Conservation (phyloP, 2,113 vertebrate species). For the Columba janthina region DNA sequence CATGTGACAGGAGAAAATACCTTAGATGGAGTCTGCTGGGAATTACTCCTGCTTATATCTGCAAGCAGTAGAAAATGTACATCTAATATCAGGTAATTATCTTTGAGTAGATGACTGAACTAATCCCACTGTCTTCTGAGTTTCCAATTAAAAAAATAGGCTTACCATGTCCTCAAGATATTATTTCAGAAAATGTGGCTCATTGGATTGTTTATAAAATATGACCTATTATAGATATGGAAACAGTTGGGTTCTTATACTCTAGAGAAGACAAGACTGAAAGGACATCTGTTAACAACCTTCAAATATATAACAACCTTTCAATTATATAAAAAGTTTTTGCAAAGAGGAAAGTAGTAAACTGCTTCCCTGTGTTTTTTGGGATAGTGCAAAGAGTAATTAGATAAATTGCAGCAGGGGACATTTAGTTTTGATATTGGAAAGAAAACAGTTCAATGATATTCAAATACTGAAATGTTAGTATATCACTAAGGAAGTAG, state of each 20-base stretch:
- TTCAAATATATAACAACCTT: constrained; percentile 31
- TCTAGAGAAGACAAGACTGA: not conserved
- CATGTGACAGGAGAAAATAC: not conserved
- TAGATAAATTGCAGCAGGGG: not conserved
- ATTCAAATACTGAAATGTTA: not conserved
- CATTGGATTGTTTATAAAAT: constrained; percentile 32
- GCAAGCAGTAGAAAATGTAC: constrained; percentile 19
- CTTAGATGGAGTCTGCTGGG: not conserved
- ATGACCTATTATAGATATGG: not conserved
- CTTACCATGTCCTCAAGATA: constrained; percentile 27
- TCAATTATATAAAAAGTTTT: not conserved
- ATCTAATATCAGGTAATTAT: constrained; percentile 47
- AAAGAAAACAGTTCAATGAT: not conserved
- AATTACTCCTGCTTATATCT: not conserved
- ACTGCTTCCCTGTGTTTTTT: not conserved
- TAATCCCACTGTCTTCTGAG: constrained; percentile 41
- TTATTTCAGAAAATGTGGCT: constrained; percentile 29
- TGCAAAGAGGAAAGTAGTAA: not conserved
- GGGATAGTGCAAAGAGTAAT: not conserved
- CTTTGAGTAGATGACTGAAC: constrained; percentile 37
- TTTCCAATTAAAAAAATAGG: constrained; percentile 45
- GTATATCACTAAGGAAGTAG: not conserved
- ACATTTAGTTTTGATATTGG: not conserved
- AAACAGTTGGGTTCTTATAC: constrained; percentile 2
- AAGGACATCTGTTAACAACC: constrained; percentile 12